These are phyloP conservation scores for Chrysemys picta DNA, from an alignment of 2,113 vertebrate species.

Conservation along the genomic window DNA sequence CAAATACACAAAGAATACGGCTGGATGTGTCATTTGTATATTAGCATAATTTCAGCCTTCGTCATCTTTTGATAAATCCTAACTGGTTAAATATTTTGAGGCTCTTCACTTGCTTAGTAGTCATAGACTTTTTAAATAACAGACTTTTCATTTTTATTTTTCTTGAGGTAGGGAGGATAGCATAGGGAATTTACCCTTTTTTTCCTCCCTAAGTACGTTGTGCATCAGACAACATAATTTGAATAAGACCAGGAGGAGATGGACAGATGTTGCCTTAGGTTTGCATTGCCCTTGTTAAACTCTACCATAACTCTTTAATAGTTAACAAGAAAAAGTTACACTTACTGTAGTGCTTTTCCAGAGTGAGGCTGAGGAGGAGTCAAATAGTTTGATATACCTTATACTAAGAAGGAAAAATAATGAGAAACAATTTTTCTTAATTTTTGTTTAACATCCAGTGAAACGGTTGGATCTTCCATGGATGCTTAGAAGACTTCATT, in stretches of 20 bases:
- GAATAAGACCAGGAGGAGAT: conserved; percentile 5
- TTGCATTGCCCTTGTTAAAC: background rate
- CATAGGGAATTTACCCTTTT: background rate
- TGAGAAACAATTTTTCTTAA: background rate
- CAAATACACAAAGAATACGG: background rate
- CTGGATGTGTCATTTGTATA: background rate
- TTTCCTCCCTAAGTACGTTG: conserved; percentile 21
- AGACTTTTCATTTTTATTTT: conserved; percentile 15
- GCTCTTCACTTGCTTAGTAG: background rate
- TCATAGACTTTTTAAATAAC: background rate
- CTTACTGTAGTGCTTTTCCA: background rate
- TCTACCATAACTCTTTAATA: background rate
- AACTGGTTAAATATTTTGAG: background rate
- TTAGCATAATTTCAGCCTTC: background rate
- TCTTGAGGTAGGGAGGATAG: background rate
- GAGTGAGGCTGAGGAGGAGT: background rate
- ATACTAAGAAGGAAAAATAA: background rate
- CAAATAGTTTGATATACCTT: background rate
- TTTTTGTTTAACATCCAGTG: background rate
- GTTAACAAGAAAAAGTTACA: background rate
- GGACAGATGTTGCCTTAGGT: background rate
- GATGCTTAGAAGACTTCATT: background rate
- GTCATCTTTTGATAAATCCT: background rate
- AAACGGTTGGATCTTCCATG: background rate
- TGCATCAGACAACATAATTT: background rate